Base-by-base conservation (phyloP, 2,113 vertebrate species). In the Lanius collurio region DNA sequence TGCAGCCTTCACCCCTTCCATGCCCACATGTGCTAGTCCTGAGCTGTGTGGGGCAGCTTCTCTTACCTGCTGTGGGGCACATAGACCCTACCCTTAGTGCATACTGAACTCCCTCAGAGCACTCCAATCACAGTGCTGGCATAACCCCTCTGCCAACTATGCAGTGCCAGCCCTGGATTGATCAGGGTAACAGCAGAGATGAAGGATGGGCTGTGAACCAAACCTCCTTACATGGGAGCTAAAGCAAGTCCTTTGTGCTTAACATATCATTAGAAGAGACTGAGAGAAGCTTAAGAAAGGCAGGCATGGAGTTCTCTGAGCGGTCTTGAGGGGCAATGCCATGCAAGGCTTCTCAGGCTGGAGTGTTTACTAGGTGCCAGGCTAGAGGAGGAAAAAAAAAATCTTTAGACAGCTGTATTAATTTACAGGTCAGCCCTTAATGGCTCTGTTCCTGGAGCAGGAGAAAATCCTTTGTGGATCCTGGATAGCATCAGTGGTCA, bases 371-470 rank as follows among this genome's bases (percentile, higher is more conserved):
- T 35, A 20, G 7, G 20, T 75, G n/a, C 35, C 63, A 85, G 46
- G 52, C 68, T 91, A 55, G 46, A 74, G 23, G 21, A 90, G 9
- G 12, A 35, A 69, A 80, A 60, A 83, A 83, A 63, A 75, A 70
- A 62, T 68, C 79, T 93, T 94, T 74, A 64, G 39, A 74, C 14
- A 78, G 42, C 20, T 79, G 19, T 93, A 71, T 93, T 88, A 94
- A 80, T 90, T 89, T 91, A 92, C 60, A 86, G 68, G 85, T 88
- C 90, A 90, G 31, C 56, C n/a, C 85, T 88, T 93, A 94, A 96
- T 60, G 47, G 71, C 37, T 90, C 35, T 91, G 16, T 37, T 76
- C 26, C 64, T 80, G 55, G n/a, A 94, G 84, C 67, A 80, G 46
- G 90, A 87, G 27, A 91, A 94, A 94, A 88, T 80, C 47, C 3